phyloP scores from a whole-genome alignment of 2,113 vertebrate species.

The Hippocampus mohnikei region DNA sequence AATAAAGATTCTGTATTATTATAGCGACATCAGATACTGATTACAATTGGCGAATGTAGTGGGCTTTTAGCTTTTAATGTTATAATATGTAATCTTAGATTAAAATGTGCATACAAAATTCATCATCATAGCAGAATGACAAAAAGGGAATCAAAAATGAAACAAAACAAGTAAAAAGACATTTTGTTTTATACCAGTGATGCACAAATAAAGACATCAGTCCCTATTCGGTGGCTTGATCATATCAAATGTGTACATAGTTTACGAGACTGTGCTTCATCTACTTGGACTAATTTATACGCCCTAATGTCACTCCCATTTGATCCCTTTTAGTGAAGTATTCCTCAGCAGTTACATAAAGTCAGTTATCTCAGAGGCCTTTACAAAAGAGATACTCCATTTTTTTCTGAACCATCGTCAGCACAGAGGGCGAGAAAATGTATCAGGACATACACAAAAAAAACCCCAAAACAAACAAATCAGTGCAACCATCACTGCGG shows the following conservation, averaged over 20 bases:
- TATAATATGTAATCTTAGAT: not conserved
- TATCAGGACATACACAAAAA: not conserved
- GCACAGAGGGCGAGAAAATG: not conserved
- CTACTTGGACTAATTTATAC: not conserved
- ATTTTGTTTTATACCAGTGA: not conserved
- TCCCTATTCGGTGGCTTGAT: not conserved
- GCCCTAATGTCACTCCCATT: not conserved
- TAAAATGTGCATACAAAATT: slow-evolving; percentile 5
- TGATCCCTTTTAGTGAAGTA: not conserved
- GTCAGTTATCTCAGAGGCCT: not conserved
- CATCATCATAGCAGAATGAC: not conserved
- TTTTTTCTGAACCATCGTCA: not conserved
- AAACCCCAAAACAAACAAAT: not conserved
- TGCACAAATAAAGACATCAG: not conserved
- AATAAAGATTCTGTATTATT: not conserved
- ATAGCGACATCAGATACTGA: not conserved
- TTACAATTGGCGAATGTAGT: not conserved
- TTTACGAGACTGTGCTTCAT: not conserved
- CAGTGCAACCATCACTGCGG: not conserved
- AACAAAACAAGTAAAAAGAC: not conserved
- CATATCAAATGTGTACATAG: not conserved
- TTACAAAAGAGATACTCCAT: not conserved
- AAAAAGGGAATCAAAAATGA: not conserved
- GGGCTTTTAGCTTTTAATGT: not conserved
- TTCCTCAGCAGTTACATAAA: not conserved